These are phyloP conservation scores for Nycticryphes semicollaris DNA, from an alignment of 2,113 vertebrate species.

Conservation along the genomic window DNA sequence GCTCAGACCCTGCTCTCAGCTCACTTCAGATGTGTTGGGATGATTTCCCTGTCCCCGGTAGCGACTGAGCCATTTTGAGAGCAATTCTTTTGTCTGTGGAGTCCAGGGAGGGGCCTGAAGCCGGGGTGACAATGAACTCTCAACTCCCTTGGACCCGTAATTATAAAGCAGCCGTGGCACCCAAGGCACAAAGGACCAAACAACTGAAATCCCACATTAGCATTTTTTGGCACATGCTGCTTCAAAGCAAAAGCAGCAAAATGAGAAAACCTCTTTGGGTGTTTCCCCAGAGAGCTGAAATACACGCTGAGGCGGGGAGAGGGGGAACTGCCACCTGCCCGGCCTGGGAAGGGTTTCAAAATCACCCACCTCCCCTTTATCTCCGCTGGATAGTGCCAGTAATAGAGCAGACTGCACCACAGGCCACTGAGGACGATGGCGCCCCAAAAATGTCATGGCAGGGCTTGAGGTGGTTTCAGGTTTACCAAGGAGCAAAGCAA, in stretches of 20 bases:
- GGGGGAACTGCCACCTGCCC: neutral
- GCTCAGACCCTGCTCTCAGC: neutral
- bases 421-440: rapidly evolving
- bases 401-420: rapidly evolving
- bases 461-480: neutral
- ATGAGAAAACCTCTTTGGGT: neutral
- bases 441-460: too few relatives aligned
- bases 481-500: neutral
- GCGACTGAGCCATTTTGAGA: neutral
- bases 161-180: neutral
- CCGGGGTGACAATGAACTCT: neutral
- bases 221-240: neutral
- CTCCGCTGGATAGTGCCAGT: too few relatives aligned
- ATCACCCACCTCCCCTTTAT: neutral
- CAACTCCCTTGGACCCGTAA: neutral
- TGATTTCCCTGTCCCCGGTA: neutral
- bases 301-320: neutral
- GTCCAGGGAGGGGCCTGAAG: neutral
- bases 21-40: rapidly evolving
- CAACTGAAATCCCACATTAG: neutral
- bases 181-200: neutral
- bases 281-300: neutral
- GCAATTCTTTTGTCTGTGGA: neutral
- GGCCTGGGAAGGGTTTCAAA: neutral
- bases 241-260: neutral